Conservation (phyloP, 2,888 invertebrate species). For the Cartodere bifasciata region DNA sequence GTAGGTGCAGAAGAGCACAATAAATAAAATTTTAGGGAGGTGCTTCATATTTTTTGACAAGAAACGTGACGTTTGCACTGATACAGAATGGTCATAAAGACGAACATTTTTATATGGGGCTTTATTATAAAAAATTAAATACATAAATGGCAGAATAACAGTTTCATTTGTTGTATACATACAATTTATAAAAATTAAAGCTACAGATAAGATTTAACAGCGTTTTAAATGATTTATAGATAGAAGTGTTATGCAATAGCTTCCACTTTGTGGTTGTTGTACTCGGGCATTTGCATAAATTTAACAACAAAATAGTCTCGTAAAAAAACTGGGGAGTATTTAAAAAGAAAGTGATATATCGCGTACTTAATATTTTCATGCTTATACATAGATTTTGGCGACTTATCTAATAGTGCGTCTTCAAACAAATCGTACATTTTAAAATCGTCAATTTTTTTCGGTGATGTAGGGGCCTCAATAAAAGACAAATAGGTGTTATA, state of each 20-base stretch:
- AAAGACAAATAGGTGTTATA: constrained; percentile 47
- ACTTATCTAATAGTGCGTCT: constrained; percentile 44
- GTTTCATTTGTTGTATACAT: too few species aligned
- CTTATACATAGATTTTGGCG: constrained; percentile 51
- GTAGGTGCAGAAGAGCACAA: too few species aligned
- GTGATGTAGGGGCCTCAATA: constrained; percentile 32
- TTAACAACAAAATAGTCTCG: constrained; percentile 47
- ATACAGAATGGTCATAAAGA: too few species aligned
- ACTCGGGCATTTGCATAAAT: constrained; percentile 53
- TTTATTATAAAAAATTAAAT: too few species aligned
- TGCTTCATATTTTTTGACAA: too few species aligned
- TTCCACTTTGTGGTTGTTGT: constrained; percentile 4
- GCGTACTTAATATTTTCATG: constrained; percentile 55
- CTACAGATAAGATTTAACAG: too few species aligned
- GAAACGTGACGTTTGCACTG: too few species aligned
- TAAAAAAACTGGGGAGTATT: constrained; percentile 42
- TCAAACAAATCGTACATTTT: constrained; percentile 48
- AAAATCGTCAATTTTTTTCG: constrained; percentile 41
- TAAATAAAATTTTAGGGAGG: too few species aligned
- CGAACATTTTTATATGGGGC: too few species aligned
- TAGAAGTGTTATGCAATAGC: constrained; percentile 1
- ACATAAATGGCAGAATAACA: too few species aligned
- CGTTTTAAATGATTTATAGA: too few species aligned
- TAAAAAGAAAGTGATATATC: constrained; percentile 53
- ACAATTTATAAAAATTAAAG: too few species aligned